A percentile compares a stretch with the other conserved stretches of the same genome.
Evolutionary conservation across 2,888 invertebrate species (phyloP).

Genomic region (Dynastes hyllus): DNA sequence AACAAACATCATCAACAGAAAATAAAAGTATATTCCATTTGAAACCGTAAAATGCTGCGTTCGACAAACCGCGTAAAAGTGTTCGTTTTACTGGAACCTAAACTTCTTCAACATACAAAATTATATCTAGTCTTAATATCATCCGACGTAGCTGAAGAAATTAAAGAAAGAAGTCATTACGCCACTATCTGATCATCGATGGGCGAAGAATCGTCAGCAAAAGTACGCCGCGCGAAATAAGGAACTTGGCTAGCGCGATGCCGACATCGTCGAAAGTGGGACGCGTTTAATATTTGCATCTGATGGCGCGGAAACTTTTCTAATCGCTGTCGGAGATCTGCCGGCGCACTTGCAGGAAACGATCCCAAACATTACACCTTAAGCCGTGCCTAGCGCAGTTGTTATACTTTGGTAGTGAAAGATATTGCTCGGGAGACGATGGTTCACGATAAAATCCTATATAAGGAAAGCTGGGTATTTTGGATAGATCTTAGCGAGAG

Average conservation of each 20-base stretch:
- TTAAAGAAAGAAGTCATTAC: background rate
- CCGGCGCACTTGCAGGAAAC: background rate
- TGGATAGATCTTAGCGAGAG: too few relatives aligned
- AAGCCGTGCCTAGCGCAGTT: background rate
- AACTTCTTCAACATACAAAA: background rate
- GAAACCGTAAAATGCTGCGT: too few relatives aligned
- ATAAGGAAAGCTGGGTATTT: too few relatives aligned
- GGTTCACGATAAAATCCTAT: too few relatives aligned
- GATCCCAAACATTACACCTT: conserved; percentile 12
- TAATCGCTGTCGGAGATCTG: conserved; percentile 5
- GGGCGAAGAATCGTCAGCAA: background rate
- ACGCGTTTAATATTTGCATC: conserved; percentile 15
- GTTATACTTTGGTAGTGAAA: too few relatives aligned
- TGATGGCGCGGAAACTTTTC: conserved; percentile 6
- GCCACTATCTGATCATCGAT: background rate
- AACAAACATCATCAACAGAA: too few relatives aligned
- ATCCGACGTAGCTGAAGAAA: background rate
- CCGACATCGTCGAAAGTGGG: background rate
- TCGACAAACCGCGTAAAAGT: background rate
- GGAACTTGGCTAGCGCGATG: background rate
- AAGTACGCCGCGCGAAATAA: background rate
- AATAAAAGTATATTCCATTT: too few relatives aligned
- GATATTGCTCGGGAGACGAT: too few relatives aligned
- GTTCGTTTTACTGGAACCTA: too few relatives aligned
- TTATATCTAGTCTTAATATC: background rate